These are phyloP conservation scores for Lepilemur ruficaudatus DNA, from an alignment of 2,797 vertebrate species.

Conservation along the genomic window DNA sequence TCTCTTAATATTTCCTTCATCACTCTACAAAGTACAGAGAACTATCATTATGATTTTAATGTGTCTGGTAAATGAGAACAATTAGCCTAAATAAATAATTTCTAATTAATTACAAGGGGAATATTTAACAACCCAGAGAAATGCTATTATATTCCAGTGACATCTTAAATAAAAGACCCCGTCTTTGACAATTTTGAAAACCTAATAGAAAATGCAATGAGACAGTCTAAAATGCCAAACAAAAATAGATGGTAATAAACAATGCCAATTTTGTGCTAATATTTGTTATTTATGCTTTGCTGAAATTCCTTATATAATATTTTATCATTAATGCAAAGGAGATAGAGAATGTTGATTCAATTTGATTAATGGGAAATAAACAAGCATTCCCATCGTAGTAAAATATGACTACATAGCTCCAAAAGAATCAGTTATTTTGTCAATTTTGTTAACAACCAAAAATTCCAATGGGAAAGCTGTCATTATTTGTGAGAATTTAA, in stretches of 20 bases:
- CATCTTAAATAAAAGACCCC: background rate
- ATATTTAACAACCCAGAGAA: conserved; percentile 34
- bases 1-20: background rate
- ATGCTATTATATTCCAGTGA: background rate
- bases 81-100: conserved; percentile 60
- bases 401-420: accelerated
- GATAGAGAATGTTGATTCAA: background rate
- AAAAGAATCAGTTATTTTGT: background rate
- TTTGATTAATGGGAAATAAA: background rate
- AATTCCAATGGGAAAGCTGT: background rate
- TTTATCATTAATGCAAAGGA: background rate
- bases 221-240: background rate
- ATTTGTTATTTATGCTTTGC: background rate
- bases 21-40: background rate
- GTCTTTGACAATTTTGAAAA: background rate
- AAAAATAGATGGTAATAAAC: background rate
- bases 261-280: background rate
- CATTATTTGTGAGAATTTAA: background rate
- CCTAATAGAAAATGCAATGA: background rate
- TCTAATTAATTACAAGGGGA: conserved; percentile 40
- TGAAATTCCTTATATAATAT: background rate
- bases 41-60: conserved; percentile 43
- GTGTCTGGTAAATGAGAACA: conserved; percentile 41
- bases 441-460: background rate
- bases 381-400: background rate